Evolutionary conservation across 2,888 invertebrate genomes (phyloP), one percentile per base, ranked within the genome.

Genomic region (Vanessa cardui): DNA sequence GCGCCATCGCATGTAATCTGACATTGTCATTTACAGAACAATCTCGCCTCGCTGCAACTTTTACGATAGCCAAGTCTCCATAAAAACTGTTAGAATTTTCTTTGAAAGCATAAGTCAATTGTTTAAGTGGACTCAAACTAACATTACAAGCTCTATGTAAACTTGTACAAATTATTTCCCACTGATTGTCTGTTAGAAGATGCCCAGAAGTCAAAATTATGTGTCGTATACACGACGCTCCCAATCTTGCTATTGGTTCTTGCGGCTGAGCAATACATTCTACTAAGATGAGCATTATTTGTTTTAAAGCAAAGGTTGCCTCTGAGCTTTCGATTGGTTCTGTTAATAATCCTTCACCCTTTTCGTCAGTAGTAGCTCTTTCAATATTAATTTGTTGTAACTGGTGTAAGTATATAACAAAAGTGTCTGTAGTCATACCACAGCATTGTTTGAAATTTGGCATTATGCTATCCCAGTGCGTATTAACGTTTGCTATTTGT

Each of bases 381-480:
- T 92, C 90, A 39, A 88, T 72, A 70, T 90, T 88, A 73, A 94
- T 93, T 90, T 95, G 95, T 83, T 96, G 95, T 47, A 97, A 94
- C 77, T 96, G 95, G 74, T 95, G 95, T 46, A 98, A 89, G 77
- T 97, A 97, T 78, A 97, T 96, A 0, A 98, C 98, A 46, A 98
- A 95, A 44, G 98, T 93, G 81, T 99, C 98, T 0, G 98, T 97
- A 15, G 98, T 96, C 88, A 98, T 95, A 9, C 99, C 98, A 80
- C 97, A 97, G 81, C 98, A 98, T 82, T 99, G 98, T 82, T 98
- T 98, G 81, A 98, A 98, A 85, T 98, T 98, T 73, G 97, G 96
- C 84, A 97, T 96, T 61, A 96, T 95, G 74, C 94, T 94, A 75
- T 96, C 95, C 95, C 96, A 95, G 72, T 96, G 94, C 73, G 95